Conservation (phyloP, 2,113 vertebrate genomes). For the Bubo blakistoni region DNA sequence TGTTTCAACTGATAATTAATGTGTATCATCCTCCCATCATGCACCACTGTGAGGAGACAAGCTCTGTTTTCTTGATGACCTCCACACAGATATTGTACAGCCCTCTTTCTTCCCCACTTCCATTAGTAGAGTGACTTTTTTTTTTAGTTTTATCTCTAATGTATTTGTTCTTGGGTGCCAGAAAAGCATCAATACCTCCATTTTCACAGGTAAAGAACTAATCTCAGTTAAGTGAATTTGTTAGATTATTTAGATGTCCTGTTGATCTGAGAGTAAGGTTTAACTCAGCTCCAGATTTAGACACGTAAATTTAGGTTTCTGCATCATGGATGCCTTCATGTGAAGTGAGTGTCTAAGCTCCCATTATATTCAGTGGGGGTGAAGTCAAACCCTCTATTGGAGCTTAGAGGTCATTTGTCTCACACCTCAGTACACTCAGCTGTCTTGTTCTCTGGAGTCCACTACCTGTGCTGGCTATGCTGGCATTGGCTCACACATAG, state of each 20-base stretch:
- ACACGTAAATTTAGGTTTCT: background rate
- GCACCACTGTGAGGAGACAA: background rate
- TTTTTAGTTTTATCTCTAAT: background rate
- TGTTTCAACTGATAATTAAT: background rate
- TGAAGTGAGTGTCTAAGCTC: background rate
- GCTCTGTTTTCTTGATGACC: background rate
- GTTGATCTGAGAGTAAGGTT: background rate
- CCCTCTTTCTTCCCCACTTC: background rate
- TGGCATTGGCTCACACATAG: background rate
- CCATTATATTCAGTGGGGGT: background rate
- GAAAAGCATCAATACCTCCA: background rate
- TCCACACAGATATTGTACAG: background rate
- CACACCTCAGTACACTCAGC: fast-evolving
- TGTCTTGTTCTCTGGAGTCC: background rate
- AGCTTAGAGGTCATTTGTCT: background rate
- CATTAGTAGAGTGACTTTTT: background rate
- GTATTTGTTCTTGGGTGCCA: background rate
- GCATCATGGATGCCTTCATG: background rate
- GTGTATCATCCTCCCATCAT: background rate
- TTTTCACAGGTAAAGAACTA: background rate
- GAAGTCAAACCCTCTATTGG: background rate
- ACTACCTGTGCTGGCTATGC: background rate
- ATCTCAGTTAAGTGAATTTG: background rate
- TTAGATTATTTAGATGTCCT: background rate
- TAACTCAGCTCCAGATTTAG: background rate